Evolutionary conservation across 2,113 vertebrate genomes (phyloP).

Genomic region (Rhineura floridana): DNA sequence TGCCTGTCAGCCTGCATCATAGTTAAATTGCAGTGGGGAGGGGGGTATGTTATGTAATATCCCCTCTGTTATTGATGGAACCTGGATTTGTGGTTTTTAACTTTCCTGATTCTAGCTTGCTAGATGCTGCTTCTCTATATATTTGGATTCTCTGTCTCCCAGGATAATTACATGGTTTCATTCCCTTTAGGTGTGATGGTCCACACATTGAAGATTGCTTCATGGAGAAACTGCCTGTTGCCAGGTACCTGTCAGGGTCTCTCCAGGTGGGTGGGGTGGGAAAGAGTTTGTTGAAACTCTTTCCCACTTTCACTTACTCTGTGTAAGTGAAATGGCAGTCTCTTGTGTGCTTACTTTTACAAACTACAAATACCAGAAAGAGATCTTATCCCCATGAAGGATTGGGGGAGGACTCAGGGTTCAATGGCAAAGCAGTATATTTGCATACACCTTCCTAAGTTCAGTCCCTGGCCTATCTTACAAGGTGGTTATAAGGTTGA

Average conservation of each 20-base stretch:
- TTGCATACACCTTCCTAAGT: neutral
- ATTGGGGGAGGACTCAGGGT: neutral
- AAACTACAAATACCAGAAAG: neutral
- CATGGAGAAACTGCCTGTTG: neutral
- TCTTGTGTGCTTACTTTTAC: neutral
- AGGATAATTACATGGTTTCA: neutral
- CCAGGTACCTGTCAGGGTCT: neutral
- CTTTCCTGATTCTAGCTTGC: neutral
- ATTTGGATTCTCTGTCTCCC: neutral
- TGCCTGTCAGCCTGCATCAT: neutral
- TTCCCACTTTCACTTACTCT: no score
- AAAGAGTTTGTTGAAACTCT: neutral
- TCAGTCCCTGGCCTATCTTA: neutral
- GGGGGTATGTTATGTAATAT: neutral
- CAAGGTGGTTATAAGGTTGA: neutral
- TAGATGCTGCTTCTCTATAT: neutral
- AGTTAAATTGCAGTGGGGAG: neutral
- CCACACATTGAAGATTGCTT: slow-evolving; percentile 24
- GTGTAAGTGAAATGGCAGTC: no score
- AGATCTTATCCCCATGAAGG: neutral
- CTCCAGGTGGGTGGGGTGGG: neutral
- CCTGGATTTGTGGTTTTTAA: neutral
- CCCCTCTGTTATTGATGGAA: neutral
- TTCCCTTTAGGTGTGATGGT: slow-evolving; percentile 11
- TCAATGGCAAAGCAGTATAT: neutral